Evolutionary conservation across 2,888 invertebrate genomes (phyloP).

Genomic region (Eristalinus sepulchralis): DNA sequence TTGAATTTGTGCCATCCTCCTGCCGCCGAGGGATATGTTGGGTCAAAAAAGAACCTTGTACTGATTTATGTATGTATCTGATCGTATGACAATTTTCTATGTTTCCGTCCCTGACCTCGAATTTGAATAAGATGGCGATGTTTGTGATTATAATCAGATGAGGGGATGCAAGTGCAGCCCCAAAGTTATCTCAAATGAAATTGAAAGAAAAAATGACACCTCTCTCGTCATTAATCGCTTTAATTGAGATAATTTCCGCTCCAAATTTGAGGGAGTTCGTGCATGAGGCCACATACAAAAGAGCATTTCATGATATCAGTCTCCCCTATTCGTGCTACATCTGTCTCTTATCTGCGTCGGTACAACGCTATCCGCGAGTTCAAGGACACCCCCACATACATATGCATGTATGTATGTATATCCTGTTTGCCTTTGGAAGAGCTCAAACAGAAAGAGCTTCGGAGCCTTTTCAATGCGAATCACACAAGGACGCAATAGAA

Average conservation of each 20-base stretch:
- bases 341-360: background rate
- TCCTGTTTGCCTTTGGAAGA: background rate
- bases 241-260: background rate
- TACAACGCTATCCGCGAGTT: background rate
- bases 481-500: constrained; percentile 23
- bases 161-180: too few species aligned
- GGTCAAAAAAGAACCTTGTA: too few species aligned
- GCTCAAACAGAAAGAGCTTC: background rate
- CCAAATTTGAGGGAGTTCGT: background rate
- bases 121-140: too few species aligned
- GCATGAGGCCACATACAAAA: background rate
- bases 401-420: too few species aligned
- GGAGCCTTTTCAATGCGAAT: background rate
- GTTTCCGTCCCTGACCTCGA: too few species aligned
- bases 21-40: too few species aligned
- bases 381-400: background rate
- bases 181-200: too few species aligned
- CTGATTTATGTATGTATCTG: too few species aligned
- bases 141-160: too few species aligned
- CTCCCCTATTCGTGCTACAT: background rate
- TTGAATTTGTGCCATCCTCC: too few species aligned
- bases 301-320: background rate
- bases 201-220: background rate
- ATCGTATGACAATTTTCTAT: too few species aligned
- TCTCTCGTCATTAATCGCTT: background rate